phyloP scores from a whole-genome alignment of 1,140 invertebrate species.

The Rhysida immarginata region DNA sequence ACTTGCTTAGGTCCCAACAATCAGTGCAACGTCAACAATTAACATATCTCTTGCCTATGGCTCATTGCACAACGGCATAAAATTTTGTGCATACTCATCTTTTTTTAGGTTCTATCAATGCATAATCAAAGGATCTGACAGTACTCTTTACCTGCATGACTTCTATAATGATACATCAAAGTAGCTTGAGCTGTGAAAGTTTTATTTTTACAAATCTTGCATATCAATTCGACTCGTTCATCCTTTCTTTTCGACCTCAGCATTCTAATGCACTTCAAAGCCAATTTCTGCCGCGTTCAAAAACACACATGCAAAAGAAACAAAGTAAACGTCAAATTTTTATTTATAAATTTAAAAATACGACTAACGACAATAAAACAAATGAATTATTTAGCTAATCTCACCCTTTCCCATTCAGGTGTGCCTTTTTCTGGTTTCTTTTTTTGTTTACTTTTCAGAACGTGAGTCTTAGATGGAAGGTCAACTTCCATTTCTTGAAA shows the following conservation, averaged over 20 bases:
- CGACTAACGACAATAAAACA: no score
- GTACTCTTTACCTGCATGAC: conserved; percentile 45
- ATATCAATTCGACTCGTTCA: conserved; percentile 34
- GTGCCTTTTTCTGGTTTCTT: background rate
- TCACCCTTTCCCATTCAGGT: conserved; percentile 10
- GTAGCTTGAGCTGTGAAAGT: conserved; percentile 47
- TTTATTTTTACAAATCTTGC: conserved; percentile 45
- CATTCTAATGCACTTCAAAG: conserved; percentile 29
- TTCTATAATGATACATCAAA: conserved; percentile 47
- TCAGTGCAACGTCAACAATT: no score
- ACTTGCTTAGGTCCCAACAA: no score
- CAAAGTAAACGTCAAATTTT: background rate
- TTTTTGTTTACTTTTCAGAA: background rate
- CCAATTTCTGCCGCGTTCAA: conserved; percentile 20
- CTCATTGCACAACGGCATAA: no score
- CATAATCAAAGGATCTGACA: no score
- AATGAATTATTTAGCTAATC: no score
- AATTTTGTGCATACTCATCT: no score
- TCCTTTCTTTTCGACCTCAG: conserved; percentile 25
- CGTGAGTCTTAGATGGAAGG: no score
- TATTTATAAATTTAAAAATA: no score
- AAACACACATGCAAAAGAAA: background rate
- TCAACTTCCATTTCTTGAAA: no score
- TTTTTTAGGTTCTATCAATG: no score
- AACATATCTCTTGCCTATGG: no score